These are phyloP conservation scores for Apis florea DNA, from an alignment of 1,140 invertebrate species.

Conservation along the genomic window DNA sequence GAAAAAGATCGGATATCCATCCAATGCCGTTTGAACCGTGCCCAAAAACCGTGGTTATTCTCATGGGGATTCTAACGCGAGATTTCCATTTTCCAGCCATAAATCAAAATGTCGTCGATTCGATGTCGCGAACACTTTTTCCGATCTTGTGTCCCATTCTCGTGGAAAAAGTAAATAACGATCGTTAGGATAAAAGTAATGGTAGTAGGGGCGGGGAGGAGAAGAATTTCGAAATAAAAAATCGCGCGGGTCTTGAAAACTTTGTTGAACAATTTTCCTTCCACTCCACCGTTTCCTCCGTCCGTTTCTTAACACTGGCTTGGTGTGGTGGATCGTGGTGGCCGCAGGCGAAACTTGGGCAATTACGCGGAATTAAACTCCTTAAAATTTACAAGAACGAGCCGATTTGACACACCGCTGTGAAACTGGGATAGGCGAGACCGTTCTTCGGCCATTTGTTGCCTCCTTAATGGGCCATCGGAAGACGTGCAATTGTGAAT, in stretches of 20 bases:
- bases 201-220: background rate
- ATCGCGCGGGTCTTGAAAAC: conserved; percentile 40
- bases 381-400: conserved; percentile 64
- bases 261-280: conserved; percentile 38
- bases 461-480: conserved; percentile 1
- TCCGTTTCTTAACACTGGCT: no score
- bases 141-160: background rate
- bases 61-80: conserved; percentile 30
- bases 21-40: conserved; percentile 7
- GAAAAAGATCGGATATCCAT: conserved; percentile 5
- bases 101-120: conserved; percentile 64
- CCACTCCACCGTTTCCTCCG: background rate
- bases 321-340: background rate
- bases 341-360: conserved; percentile 57
- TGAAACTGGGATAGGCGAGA: background rate
- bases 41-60: conserved; percentile 32
- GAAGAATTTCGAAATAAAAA: conserved; percentile 31
- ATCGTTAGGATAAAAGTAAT: conserved; percentile 22
- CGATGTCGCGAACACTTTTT: conserved; percentile 17
- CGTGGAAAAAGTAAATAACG: conserved; percentile 41
- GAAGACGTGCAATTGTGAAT: background rate
- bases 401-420: conserved; percentile 37
- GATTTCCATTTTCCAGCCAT: conserved; percentile 62
- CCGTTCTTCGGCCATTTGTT: conserved; percentile 19
- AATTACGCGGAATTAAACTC: conserved; percentile 69